phyloP scores from a whole-genome alignment of 2,888 invertebrate species.

The Trimorus sp. region DNA sequence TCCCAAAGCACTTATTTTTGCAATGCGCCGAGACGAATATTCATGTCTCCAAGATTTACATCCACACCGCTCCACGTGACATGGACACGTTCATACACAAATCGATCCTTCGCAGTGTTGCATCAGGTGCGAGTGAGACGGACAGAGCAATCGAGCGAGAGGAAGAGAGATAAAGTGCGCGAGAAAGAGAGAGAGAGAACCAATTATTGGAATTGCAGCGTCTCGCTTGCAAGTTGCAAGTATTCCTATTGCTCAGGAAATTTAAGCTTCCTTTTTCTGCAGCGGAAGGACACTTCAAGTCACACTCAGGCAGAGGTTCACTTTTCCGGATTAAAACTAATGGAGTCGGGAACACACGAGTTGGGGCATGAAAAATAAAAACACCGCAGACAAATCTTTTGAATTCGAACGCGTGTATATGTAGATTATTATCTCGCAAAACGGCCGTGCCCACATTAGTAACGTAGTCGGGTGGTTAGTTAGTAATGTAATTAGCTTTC shows the following conservation, averaged over 20 bases:
- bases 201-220: slow-evolving; percentile 61
- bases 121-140: slow-evolving; percentile 8
- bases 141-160: no score
- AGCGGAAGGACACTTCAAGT: slow-evolving; percentile 41
- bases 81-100: slow-evolving; percentile 44
- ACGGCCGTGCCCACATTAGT: neutral
- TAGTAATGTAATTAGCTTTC: neutral
- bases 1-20: no score
- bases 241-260: slow-evolving; percentile 55
- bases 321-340: slow-evolving; percentile 62
- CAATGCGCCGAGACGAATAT: no score
- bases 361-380: slow-evolving; percentile 35
- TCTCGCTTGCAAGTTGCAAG: slow-evolving; percentile 52
- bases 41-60: no score
- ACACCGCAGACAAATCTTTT: slow-evolving; percentile 9
- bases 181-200: slow-evolving; percentile 33
- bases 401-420: neutral
- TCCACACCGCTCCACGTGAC: slow-evolving; percentile 16
- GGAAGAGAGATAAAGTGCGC: no score
- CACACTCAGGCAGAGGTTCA: slow-evolving; percentile 43
- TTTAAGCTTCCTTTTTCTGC: slow-evolving; percentile 59
- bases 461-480: no score
- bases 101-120: slow-evolving; percentile 57
- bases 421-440: slow-evolving; percentile 20
- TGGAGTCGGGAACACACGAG: slow-evolving; percentile 58